phyloP scores from a whole-genome alignment of 2,113 vertebrate genomes.

The Oncorhynchus keta region DNA sequence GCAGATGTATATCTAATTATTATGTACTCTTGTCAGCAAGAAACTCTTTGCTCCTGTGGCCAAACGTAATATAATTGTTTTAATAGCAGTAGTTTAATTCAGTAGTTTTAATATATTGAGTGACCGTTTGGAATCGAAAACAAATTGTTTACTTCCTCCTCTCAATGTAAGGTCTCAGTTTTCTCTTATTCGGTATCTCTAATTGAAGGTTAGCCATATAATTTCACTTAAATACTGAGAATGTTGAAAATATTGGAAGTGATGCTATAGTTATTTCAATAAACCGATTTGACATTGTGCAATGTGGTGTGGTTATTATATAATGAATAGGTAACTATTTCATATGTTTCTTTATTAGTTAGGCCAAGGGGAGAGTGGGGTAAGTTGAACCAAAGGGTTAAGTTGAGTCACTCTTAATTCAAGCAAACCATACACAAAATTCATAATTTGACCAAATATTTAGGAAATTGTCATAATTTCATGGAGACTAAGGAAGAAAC shows the following conservation, averaged over 20 bases:
- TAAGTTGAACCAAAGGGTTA: no score
- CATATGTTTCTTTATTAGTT: no score
- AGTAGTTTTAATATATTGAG: not conserved
- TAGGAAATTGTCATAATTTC: no score
- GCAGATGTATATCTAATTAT: no score
- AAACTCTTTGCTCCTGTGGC: not conserved
- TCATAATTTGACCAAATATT: no score
- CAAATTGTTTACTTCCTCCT: not conserved
- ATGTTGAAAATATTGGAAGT: constrained; percentile 38
- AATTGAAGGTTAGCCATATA: constrained; percentile 26
- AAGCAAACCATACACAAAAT: no score
- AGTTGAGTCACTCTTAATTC: no score
- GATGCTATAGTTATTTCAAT: constrained; percentile 55
- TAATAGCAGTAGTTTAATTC: no score
- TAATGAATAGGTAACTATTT: no score
- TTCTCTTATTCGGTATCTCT: constrained; percentile 42
- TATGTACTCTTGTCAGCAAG: not conserved
- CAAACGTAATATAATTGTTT: no score
- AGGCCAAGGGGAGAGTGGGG: no score
- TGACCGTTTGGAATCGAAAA: not conserved
- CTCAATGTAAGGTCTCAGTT: not conserved
- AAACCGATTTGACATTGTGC: constrained; percentile 33
- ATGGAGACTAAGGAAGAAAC: no score
- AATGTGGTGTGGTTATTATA: not conserved
- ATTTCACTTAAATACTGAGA: constrained; percentile 46